These are phyloP conservation scores for Cosmopolites sordidus DNA, from an alignment of 2,888 invertebrate genomes.

Conservation along the genomic window DNA sequence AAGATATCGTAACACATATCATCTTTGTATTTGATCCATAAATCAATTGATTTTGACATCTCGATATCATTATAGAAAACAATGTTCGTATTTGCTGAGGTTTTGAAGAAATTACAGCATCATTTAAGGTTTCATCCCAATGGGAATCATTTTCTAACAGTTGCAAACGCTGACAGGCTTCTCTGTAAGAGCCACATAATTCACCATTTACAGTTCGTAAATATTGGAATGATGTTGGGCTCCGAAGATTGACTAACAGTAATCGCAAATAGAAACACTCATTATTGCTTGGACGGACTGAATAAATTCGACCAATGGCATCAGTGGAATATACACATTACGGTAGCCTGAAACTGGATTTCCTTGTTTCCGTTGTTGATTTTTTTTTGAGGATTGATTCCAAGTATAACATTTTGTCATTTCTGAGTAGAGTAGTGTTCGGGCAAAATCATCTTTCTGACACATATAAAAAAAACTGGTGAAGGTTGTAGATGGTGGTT, in stretches of 20 bases:
- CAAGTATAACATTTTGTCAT: slow-evolving; percentile 29
- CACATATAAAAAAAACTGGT: slow-evolving; percentile 30
- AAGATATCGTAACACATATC: no score
- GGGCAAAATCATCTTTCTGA: slow-evolving; percentile 22
- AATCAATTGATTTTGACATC: no score
- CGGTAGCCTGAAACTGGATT: slow-evolving; percentile 6
- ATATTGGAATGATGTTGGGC: slow-evolving; percentile 36
- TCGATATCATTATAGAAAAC: neutral
- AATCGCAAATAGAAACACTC: slow-evolving; percentile 39
- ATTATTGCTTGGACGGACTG: slow-evolving; percentile 35
- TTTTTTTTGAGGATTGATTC: slow-evolving; percentile 18
- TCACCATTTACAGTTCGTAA: slow-evolving; percentile 42
- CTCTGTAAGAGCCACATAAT: slow-evolving; percentile 38
- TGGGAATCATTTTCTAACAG: slow-evolving; percentile 31
- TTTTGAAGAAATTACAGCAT: slow-evolving; percentile 7
- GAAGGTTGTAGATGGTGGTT: slow-evolving; percentile 34
- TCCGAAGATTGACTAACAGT: slow-evolving; percentile 36
- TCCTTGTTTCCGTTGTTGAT: slow-evolving; percentile 3
- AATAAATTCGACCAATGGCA: slow-evolving; percentile 35
- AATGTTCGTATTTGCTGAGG: slow-evolving; percentile 7
- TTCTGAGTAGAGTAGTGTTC: slow-evolving; percentile 27
- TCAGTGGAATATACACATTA: slow-evolving; percentile 15
- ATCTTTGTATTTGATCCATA: no score
- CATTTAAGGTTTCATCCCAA: slow-evolving; percentile 30
- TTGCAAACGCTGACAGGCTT: slow-evolving; percentile 34